Conservation (phyloP, 1,140 invertebrate species). For the Araneus ventricosus region DNA sequence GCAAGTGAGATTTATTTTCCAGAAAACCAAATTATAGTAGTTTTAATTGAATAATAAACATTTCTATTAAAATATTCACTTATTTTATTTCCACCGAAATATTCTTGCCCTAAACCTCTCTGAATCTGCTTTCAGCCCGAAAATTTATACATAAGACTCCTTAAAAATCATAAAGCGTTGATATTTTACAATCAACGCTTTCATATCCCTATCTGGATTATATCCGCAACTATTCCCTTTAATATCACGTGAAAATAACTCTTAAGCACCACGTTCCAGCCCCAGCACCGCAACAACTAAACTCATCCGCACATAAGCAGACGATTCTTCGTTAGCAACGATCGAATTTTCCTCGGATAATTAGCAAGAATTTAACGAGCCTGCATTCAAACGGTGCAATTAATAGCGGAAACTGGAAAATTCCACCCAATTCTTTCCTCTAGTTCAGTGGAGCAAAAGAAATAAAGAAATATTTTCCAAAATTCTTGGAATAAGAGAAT, state of each 20-base stretch:
- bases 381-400: constrained; percentile 44
- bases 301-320: constrained; percentile 22
- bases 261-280: not conserved
- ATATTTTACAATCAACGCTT: too few relatives aligned
- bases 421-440: constrained; percentile 21
- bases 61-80: too few relatives aligned
- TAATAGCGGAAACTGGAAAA: constrained; percentile 58
- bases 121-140: too few relatives aligned
- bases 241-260: constrained; percentile 22
- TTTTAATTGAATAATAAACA: too few relatives aligned
- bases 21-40: too few relatives aligned
- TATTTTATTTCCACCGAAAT: too few relatives aligned
- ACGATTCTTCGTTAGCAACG: constrained; percentile 52
- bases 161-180: too few relatives aligned
- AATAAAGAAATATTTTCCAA: constrained; percentile 11
- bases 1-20: too few relatives aligned
- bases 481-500: not conserved
- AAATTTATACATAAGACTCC: too few relatives aligned
- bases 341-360: constrained; percentile 65
- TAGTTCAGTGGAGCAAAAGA: not conserved
- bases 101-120: too few relatives aligned
- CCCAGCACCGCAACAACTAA: constrained; percentile 25
- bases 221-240: not conserved
- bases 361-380: constrained; percentile 64
- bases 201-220: too few relatives aligned